phyloP scores from a whole-genome alignment of 2,113 vertebrate species.

The Pachypanchax playfairii region DNA sequence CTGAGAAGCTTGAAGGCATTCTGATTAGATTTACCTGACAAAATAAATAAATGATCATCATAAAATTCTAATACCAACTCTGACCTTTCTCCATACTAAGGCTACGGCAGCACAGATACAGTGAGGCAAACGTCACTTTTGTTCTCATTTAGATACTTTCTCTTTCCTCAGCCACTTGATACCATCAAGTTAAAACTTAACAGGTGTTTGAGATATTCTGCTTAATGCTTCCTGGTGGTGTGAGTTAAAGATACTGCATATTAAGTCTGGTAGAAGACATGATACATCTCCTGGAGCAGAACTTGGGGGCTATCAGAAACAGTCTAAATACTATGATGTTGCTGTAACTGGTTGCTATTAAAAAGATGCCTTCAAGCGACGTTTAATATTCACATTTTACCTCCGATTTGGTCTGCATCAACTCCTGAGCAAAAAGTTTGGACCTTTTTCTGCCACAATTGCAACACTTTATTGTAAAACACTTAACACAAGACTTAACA shows the following conservation, averaged over 20 bases:
- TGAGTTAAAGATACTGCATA: constrained; percentile 16
- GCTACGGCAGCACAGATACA: constrained; percentile 56
- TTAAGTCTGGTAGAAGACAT: background rate
- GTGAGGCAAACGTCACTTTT: constrained; percentile 55
- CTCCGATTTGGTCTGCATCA: background rate
- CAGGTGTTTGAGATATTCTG: constrained; percentile 41
- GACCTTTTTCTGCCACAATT: background rate
- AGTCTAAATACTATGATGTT: no score
- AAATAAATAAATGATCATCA: constrained; percentile 83
- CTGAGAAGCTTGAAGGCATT: constrained; percentile 72
- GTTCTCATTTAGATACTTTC: constrained; percentile 49
- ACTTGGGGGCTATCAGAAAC: no score
- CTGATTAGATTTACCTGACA: constrained; percentile 81
- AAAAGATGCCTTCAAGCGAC: no score
- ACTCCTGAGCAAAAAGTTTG: background rate
- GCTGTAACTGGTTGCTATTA: background rate
- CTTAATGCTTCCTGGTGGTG: constrained; percentile 10
- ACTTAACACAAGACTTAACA: background rate
- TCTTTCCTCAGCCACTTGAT: constrained; percentile 51
- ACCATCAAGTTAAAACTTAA: constrained; percentile 46
- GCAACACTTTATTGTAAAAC: background rate
- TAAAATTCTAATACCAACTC: constrained; percentile 79
- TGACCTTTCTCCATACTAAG: constrained; percentile 67
- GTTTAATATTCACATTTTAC: background rate
- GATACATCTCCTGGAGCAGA: background rate